These are phyloP conservation scores for Podarcis cretensis DNA, from an alignment of 2,113 vertebrate genomes.

Conservation along the genomic window DNA sequence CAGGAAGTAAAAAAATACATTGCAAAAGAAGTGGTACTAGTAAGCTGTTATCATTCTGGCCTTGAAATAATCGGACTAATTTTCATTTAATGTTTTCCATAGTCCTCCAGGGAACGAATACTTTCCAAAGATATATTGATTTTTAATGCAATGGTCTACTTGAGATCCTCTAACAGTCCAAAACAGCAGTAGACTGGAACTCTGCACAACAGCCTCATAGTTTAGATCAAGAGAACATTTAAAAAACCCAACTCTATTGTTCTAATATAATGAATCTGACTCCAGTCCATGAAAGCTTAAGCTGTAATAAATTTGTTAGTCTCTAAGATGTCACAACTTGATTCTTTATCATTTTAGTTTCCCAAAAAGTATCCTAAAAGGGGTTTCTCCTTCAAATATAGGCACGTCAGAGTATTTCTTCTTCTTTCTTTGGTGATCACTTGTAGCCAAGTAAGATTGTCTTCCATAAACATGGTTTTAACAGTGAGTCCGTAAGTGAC, in stretches of 20 bases:
- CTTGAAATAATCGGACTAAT: background rate
- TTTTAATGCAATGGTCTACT: background rate
- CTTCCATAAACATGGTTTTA: too few relatives aligned
- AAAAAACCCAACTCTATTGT: background rate
- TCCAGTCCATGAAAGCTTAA: too few relatives aligned
- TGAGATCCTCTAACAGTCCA: background rate
- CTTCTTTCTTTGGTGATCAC: too few relatives aligned
- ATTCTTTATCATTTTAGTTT: too few relatives aligned
- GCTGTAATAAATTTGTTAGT: background rate
- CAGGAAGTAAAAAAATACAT: background rate
- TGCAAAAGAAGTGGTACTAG: background rate
- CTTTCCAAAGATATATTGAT: background rate
- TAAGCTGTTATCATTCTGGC: background rate
- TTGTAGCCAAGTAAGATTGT: too few relatives aligned
- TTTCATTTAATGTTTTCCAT: background rate
- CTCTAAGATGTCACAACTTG: background rate
- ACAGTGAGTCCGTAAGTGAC: too few relatives aligned
- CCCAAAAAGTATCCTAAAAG: too few relatives aligned
- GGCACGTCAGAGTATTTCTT: background rate
- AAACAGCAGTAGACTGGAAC: background rate
- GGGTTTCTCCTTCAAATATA: too few relatives aligned
- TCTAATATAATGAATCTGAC: background rate
- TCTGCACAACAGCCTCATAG: background rate
- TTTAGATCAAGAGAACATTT: background rate
- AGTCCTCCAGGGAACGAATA: background rate